Percentiles rank a stretch among this genome's conserved stretches.
phyloP scores from a whole-genome alignment of 2,888 invertebrate species.

The Ochropleura leucogaster region DNA sequence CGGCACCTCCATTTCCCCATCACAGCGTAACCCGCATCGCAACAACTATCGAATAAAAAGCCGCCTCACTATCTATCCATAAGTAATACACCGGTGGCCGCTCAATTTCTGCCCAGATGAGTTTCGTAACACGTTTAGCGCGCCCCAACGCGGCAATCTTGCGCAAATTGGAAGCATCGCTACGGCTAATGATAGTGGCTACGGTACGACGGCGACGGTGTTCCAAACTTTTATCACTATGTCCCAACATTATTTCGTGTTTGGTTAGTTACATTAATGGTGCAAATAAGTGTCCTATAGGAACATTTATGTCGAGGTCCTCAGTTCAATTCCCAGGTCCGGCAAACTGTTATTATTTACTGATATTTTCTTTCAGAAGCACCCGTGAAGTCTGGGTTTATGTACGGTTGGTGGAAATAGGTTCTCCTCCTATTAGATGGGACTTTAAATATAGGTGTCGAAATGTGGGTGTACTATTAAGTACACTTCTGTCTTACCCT shows the following conservation, averaged over 20 bases:
- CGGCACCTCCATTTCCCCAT: background rate
- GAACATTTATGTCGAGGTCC: background rate
- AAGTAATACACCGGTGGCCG: slow-evolving; percentile 30
- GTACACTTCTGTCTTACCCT: background rate
- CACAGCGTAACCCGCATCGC: background rate
- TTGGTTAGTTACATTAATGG: slow-evolving; percentile 3
- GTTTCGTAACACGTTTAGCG: slow-evolving; percentile 72
- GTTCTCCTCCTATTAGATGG: no score
- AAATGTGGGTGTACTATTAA: background rate
- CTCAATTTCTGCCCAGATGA: slow-evolving; percentile 74
- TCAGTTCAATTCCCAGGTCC: no score
- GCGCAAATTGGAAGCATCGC: slow-evolving; percentile 64
- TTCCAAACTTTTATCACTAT: slow-evolving; percentile 43
- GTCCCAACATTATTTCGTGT: slow-evolving; percentile 9
- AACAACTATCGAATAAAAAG: slow-evolving; percentile 50
- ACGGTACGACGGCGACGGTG: slow-evolving; percentile 43
- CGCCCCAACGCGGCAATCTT: slow-evolving; percentile 66
- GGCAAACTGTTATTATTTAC: no score
- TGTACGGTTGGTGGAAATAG: no score
- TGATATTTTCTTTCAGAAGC: no score
- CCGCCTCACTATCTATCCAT: background rate
- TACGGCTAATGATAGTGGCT: slow-evolving; percentile 53
- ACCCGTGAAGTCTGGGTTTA: no score
- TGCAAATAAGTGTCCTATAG: background rate
- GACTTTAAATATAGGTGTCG: no score